phyloP scores from a whole-genome alignment of 2,888 invertebrate genomes.

The Tipula unca region DNA sequence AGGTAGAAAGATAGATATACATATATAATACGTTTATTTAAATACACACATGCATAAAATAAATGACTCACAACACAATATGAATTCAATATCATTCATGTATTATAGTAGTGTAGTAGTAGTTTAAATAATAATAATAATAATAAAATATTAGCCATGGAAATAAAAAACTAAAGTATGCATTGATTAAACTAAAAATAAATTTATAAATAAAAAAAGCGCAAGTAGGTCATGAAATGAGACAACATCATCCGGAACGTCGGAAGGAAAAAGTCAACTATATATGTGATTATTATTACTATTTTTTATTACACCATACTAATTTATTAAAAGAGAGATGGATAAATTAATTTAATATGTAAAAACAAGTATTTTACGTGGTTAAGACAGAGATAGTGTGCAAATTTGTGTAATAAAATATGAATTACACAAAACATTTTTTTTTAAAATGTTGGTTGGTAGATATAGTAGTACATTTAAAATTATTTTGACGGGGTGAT shows the following conservation, averaged over 20 bases:
- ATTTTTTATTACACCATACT: not conserved
- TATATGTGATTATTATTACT: conserved; percentile 15
- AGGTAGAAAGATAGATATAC: not conserved
- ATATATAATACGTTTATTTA: not conserved
- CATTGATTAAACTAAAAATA: conserved; percentile 23
- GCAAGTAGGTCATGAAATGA: conserved; percentile 24
- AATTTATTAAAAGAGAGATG: conserved; percentile 8
- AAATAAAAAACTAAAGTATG: conserved; percentile 21
- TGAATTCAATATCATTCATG: not conserved
- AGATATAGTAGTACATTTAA: not conserved
- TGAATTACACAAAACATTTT: not conserved
- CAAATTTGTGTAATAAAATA: not conserved
- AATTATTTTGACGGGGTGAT: not conserved
- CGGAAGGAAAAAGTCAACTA: conserved; percentile 23
- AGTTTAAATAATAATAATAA: conserved; percentile 14
- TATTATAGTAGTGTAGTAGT: not conserved
- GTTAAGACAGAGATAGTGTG: conserved; percentile 19
- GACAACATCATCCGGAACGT: conserved; percentile 23
- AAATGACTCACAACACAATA: conserved; percentile 18
- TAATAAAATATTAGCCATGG: conserved; percentile 18
- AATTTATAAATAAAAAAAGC: conserved; percentile 17
- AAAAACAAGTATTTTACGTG: not conserved
- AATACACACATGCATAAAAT: not conserved
- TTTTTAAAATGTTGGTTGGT: not conserved
- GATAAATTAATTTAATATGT: conserved; percentile 1